phyloP scores from a whole-genome alignment of 2,888 invertebrate species.

The Drosophila mimetica region DNA sequence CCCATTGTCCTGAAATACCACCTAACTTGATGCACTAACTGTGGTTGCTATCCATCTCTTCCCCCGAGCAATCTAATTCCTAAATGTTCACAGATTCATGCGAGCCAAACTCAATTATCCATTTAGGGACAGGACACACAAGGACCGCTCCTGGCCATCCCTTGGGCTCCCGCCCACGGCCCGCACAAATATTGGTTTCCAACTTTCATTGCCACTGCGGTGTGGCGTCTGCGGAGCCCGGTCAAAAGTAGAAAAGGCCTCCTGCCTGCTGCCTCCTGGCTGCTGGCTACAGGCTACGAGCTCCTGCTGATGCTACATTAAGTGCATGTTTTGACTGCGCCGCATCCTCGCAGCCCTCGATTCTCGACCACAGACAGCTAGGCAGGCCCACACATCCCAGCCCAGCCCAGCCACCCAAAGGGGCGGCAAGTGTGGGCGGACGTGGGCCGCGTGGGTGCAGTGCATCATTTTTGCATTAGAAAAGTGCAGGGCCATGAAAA shows the following conservation, averaged over 20 bases:
- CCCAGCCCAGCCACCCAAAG: slow-evolving; percentile 13
- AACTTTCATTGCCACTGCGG: slow-evolving; percentile 75
- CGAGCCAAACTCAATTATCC: slow-evolving; percentile 32
- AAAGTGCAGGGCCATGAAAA: slow-evolving; percentile 68
- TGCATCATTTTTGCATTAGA: slow-evolving; percentile 79
- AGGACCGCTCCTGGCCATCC: slow-evolving; percentile 30
- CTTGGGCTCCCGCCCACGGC: slow-evolving; percentile 29
- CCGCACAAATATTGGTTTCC: slow-evolving; percentile 70
- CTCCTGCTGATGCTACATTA: slow-evolving; percentile 48
- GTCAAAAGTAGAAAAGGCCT: slow-evolving; percentile 40
- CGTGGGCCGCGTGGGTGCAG: slow-evolving; percentile 59
- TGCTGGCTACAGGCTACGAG: slow-evolving; percentile 20
- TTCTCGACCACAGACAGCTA: slow-evolving; percentile 60
- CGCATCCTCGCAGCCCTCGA: slow-evolving; percentile 41
- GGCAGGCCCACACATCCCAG: slow-evolving; percentile 46
- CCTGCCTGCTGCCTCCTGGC: slow-evolving; percentile 1
- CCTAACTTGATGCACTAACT: background rate
- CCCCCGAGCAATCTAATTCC: slow-evolving; percentile 2
- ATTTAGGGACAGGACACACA: slow-evolving; percentile 19
- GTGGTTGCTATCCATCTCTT: background rate
- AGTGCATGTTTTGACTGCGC: slow-evolving; percentile 60
- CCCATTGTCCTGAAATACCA: background rate
- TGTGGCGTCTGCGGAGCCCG: slow-evolving; percentile 38
- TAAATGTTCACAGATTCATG: slow-evolving; percentile 2
- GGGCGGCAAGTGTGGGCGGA: background rate